Conservation (phyloP, 2,888 invertebrate genomes). For the Cacoxenus indagator region DNA sequence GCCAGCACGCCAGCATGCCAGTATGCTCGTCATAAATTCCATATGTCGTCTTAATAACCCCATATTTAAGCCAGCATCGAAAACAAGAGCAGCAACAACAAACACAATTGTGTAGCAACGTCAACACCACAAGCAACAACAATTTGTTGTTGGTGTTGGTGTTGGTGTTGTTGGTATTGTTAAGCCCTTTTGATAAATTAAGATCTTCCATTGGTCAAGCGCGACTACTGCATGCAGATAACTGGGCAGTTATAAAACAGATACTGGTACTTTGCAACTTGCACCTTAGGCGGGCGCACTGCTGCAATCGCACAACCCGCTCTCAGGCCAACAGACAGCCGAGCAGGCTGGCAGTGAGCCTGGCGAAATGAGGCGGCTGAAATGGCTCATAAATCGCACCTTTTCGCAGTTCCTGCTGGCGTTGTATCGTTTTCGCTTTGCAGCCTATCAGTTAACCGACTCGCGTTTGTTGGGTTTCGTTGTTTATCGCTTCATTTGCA, state of each 20-base stretch:
- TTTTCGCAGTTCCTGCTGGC: constrained; percentile 30
- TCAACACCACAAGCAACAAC: neutral
- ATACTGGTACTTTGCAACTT: neutral
- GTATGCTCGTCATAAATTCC: constrained; percentile 52
- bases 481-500: constrained; percentile 56
- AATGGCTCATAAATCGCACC: constrained; percentile 42
- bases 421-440: neutral
- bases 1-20: neutral
- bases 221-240: constrained; percentile 25
- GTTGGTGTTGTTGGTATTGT: too few relatives aligned
- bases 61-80: constrained; percentile 32
- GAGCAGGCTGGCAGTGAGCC: too few relatives aligned
- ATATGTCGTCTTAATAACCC: constrained; percentile 48
- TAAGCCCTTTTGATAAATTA: constrained; percentile 38
- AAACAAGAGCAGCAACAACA: constrained; percentile 3
- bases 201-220: constrained; percentile 38
- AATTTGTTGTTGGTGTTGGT: too few relatives aligned
- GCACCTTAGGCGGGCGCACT: neutral
- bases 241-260: neutral
- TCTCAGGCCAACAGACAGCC: too few relatives aligned
- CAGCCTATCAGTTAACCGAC: neutral
- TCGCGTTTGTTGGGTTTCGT: constrained; percentile 19
- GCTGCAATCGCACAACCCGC: neutral
- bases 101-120: neutral
- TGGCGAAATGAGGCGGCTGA: constrained; percentile 23